Evolutionary conservation across 2,888 invertebrate genomes (phyloP).

Genomic region (Hipparchia sbordonii): DNA sequence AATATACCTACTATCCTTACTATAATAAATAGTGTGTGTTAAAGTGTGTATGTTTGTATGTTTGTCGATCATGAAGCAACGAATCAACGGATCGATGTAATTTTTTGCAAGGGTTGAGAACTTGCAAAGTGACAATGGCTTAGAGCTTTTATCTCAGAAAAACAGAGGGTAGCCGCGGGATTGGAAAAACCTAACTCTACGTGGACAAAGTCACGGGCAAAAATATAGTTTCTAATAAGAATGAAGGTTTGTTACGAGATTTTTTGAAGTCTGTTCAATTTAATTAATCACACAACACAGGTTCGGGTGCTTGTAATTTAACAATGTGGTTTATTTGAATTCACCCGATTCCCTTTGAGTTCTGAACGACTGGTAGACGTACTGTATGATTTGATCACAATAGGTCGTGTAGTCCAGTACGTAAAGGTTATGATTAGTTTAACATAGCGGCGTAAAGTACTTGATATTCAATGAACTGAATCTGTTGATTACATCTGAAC

Average conservation of each 20-base stretch:
- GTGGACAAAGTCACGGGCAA: too few relatives aligned
- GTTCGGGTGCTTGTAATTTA: not conserved
- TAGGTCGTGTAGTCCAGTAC: conserved; percentile 13
- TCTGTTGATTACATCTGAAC: conserved; percentile 28
- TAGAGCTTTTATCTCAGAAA: too few relatives aligned
- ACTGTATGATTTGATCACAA: not conserved
- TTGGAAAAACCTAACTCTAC: too few relatives aligned
- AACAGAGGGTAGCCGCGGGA: too few relatives aligned
- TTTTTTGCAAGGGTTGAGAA: too few relatives aligned
- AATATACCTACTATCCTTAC: too few relatives aligned
- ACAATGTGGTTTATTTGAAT: conserved; percentile 20
- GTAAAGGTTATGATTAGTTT: conserved; percentile 5
- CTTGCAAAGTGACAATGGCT: too few relatives aligned
- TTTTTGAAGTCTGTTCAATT: not conserved
- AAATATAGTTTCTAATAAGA: not conserved
- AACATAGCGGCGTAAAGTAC: conserved; percentile 22
- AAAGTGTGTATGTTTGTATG: too few relatives aligned
- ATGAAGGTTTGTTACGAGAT: not conserved
- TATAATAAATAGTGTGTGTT: too few relatives aligned
- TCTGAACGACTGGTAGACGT: not conserved
- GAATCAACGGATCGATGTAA: too few relatives aligned
- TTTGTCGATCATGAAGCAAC: too few relatives aligned
- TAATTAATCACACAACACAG: not conserved
- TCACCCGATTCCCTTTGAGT: conserved; percentile 4
- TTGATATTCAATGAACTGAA: conserved; percentile 30